Conservation (phyloP, 2,113 vertebrate genomes). For the Calyptomena viridis region DNA sequence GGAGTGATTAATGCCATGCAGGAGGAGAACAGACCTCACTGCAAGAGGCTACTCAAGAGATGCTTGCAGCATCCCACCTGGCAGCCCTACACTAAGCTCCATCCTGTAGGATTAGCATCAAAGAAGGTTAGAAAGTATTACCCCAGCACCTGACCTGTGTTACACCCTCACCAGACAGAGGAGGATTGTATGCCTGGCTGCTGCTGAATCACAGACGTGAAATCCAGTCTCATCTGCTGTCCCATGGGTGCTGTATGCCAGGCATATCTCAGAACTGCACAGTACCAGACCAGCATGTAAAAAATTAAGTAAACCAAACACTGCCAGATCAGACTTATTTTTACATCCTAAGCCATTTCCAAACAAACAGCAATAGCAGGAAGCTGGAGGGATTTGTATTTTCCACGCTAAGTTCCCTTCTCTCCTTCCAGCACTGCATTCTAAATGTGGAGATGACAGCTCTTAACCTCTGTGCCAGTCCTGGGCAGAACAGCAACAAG, state of each 20-base stretch:
- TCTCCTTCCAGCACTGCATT: not conserved
- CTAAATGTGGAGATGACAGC: not conserved
- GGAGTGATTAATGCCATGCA: not conserved
- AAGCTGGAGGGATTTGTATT: not conserved
- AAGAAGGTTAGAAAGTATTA: rapidly evolving
- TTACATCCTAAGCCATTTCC: not conserved
- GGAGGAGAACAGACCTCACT: not conserved
- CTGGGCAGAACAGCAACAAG: not conserved
- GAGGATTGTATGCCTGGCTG: not conserved
- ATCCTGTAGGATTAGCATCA: not conserved
- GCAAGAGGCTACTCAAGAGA: not conserved
- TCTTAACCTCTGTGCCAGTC: not conserved
- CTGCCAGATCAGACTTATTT: not conserved
- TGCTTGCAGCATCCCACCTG: not conserved
- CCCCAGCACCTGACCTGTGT: not conserved
- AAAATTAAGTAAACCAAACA: not conserved
- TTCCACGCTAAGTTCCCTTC: not conserved
- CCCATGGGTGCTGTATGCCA: not conserved
- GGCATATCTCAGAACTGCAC: not conserved
- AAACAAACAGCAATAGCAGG: not conserved
- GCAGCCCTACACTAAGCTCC: not conserved
- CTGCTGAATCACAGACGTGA: not conserved
- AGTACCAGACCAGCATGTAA: not conserved
- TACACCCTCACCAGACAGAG: rapidly evolving
- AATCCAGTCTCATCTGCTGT: not conserved